Evolutionary conservation across 2,797 vertebrate genomes (phyloP), one percentile per base, ranked within the genome.

Genomic region (Adelosebastes latens): DNA sequence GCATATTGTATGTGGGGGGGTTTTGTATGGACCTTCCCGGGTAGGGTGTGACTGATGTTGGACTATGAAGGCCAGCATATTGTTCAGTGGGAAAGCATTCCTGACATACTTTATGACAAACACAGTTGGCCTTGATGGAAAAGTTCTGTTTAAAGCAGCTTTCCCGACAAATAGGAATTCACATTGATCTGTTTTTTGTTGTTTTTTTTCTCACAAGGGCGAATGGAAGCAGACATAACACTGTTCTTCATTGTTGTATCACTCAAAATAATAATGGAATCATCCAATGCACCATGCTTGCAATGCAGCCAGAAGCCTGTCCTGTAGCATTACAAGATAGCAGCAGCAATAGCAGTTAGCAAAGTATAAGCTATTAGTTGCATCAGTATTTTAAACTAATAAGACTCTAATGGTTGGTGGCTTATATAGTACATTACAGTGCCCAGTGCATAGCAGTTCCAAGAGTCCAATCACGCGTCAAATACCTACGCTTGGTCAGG

Each of bases 11-110:
- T 59, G 20, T 14, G 2, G 22, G 16, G n/a, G n/a, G 16, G 27
- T 16, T 68, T 59, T 36, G 14, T 61, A n/a, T 18, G 49, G 12
- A 9, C 24, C 55, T 32, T 62, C 31, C 31, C 24, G 1, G 49
- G 46, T 53, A 53, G n/a, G 24, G 31, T 62, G 62, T 70, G n/a
- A 58, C 46, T 46, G 34, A 58, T 71, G 27, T 46, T 64, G 10
- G 49, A 71, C n/a, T 78, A n/a, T 63, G 32, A 71, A 42, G 59
- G 18, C 46, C 66, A 70, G 32, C 14, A 25, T 22, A 56, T 75
- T 25, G 2, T 24, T 58, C 36, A 66, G 36, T 58, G 20, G 56
- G 24, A 20, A 56, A 55, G 62, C 39, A 27, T 14, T 27, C 18
- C 4, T 22, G 8, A 42, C 7, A n/a, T 42, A 52, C 6, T 67